phyloP scores from a whole-genome alignment of 1,140 invertebrate genomes.

The Triops cancriformis region DNA sequence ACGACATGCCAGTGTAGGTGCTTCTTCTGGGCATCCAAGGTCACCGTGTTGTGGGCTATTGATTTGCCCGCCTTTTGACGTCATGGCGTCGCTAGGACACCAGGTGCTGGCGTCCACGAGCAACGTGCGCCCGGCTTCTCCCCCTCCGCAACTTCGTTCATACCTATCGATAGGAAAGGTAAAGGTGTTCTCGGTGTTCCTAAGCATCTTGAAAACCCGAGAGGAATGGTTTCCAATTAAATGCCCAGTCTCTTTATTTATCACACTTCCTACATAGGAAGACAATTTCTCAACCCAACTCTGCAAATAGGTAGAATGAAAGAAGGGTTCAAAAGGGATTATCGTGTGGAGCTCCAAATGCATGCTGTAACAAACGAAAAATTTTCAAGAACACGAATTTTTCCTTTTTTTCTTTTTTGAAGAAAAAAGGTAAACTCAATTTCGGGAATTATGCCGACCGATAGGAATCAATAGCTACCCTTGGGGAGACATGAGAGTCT shows the following conservation, averaged over 20 bases:
- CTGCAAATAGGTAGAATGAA: no score
- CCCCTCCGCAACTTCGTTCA: background rate
- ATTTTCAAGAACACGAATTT: no score
- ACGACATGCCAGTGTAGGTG: background rate
- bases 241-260: background rate
- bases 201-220: background rate
- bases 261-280: no score
- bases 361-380: no score
- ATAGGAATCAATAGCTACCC: no score
- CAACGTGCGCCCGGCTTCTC: background rate
- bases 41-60: background rate
- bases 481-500: no score
- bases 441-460: no score
- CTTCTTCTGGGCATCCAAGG: background rate
- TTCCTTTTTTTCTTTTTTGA: no score
- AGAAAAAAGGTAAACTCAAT: no score
- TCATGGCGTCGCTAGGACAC: conserved; percentile 12
- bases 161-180: background rate
- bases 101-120: conserved; percentile 11
- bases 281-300: no score
- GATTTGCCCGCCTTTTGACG: conserved; percentile 12
- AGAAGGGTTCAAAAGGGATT: no score
- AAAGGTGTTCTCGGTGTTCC: background rate
- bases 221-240: background rate
- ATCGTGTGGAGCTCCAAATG: no score